Evolutionary conservation across 2,888 invertebrate species (phyloP), one percentile per base, ranked within the genome.

Genomic region (Catocala nupta): DNA sequence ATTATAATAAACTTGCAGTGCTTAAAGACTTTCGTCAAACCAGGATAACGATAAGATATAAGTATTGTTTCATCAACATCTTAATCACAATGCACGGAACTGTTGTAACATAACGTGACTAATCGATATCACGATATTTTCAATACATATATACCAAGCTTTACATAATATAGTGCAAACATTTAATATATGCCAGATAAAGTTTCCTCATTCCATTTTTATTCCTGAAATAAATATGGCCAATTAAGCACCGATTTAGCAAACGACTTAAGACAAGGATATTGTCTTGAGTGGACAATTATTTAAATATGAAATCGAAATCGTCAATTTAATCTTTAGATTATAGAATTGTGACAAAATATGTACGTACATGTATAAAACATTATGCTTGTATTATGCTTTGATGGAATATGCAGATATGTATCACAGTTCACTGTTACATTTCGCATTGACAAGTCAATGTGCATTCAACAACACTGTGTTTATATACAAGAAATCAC

Each of bases 41-140:
- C 43, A 43, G 36, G 9, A 13, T 49, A 44, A 39, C 12, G 39
- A 48, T 25, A 33, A 12, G 33, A 47, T 36, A 39, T 5, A 44
- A 5, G 39, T 9, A 43, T 48, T 43, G 53, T 49, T 54, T 12
- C 13, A 49, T 43, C 16, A 44, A 48, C 34, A 16, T 36, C 48
- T 33, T 16, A 42, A 33, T 61, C 47, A 55, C 53, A 52, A 64
- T 66, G 56, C 53, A 58, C 62, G 68, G 70, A 74, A 72, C 61
- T 62, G 9, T 65, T 62, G 56, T 43, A 54, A 47, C 54, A 60
- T 64, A 72, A 64, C 70, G 68, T 75, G 72, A 65, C 70, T 63
- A 70, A 65, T 74, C 39, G 54, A 54, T 33, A 69, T 68, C 68
- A 70, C 65, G 70, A 69, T 57, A 48, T 67, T 70, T 64, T 55